Evolutionary conservation across 2,113 vertebrate genomes (phyloP).

Genomic region (Notarius lentiginosus): DNA sequence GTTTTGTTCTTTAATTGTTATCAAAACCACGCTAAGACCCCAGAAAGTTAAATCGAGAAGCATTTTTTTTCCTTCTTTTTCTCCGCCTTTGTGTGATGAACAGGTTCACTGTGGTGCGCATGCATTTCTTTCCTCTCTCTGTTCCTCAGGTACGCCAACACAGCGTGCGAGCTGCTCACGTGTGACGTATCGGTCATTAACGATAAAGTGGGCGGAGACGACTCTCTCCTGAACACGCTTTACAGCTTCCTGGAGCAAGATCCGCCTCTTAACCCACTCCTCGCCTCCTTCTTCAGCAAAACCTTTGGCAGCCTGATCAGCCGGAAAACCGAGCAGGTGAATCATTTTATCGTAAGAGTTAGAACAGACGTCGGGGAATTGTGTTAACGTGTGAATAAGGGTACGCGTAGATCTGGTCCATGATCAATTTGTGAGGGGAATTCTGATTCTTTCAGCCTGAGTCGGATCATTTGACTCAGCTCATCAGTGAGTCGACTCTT

Average conservation of each 20-base stretch:
- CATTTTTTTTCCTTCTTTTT: not conserved
- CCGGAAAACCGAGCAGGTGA: conserved; percentile 91
- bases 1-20: too few relatives aligned
- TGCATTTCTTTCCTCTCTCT: not conserved
- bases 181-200: conserved; percentile 93
- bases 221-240: conserved; percentile 83
- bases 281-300: conserved; percentile 98
- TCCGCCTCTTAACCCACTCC: conserved; percentile 88
- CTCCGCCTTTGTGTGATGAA: not conserved
- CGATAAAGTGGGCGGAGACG: conserved; percentile 86
- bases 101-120: not conserved
- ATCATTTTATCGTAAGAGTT: not conserved
- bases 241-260: conserved; percentile 88
- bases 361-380: too few relatives aligned
- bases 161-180: conserved; percentile 93
- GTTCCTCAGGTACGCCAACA: conserved; percentile 83
- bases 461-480: not conserved
- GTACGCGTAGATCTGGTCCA: not conserved
- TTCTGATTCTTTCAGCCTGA: not conserved
- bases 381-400: not conserved
- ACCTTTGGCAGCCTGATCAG: conserved; percentile 92
- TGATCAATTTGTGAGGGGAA: not conserved
- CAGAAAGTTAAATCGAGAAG: not conserved
- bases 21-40: too few relatives aligned
- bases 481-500: not conserved